These are phyloP conservation scores for Alcedo quadribrachys DNA, from an alignment of 2,797 vertebrate genomes.

Conservation along the genomic window DNA sequence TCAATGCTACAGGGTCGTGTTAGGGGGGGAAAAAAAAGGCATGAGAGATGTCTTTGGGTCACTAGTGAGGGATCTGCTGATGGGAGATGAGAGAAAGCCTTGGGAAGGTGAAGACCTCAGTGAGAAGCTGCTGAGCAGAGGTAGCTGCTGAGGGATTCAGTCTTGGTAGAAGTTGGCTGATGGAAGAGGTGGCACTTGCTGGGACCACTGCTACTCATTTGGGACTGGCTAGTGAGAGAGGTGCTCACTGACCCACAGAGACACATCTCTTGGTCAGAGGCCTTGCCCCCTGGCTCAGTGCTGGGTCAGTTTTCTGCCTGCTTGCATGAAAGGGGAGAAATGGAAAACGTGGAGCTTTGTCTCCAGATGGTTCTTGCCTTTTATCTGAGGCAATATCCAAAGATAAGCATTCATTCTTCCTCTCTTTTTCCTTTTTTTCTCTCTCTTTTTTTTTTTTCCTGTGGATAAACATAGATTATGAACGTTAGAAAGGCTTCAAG, in stretches of 20 bases:
- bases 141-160: not conserved
- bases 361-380: conserved; percentile 73
- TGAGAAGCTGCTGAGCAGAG: not conserved
- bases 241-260: not conserved
- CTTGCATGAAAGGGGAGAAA: conserved; percentile 2
- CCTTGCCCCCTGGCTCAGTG: fast-evolving
- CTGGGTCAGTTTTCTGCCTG: not conserved
- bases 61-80: not conserved
- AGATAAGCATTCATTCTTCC: conserved; percentile 31
- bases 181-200: not conserved
- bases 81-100: not conserved
- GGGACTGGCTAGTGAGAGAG: not conserved
- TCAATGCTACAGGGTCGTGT: fast-evolving
- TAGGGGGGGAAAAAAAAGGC: not conserved
- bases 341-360: conserved; percentile 54
- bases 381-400: conserved; percentile 55
- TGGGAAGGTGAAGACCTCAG: not conserved
- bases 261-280: not conserved
- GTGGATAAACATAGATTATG: conserved; percentile 79
- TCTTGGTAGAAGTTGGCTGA: not conserved
- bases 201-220: not conserved
- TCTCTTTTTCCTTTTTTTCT: not conserved
- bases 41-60: not conserved
- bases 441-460: not conserved
- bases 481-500: conserved; percentile 70